A percentile compares a stretch with the other conserved stretches of the same genome.
Conservation (phyloP, 1,140 invertebrate species). For the Hylaeus anthracinus region DNA sequence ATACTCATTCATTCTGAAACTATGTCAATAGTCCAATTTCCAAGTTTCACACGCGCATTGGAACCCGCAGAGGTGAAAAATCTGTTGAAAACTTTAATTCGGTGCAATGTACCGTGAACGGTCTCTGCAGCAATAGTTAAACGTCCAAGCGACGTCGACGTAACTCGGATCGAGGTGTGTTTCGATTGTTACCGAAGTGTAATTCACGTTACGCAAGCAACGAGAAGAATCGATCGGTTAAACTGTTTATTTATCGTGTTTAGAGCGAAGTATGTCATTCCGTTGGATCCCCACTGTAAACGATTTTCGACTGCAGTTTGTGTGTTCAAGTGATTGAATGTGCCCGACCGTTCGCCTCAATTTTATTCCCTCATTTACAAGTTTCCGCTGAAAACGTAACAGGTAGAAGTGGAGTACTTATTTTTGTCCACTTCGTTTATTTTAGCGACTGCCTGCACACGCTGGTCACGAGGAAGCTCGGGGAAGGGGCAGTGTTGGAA, state of each 20-base stretch:
- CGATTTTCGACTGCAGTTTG: background rate
- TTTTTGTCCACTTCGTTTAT: constrained; percentile 42
- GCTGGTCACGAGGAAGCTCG: background rate
- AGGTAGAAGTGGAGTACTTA: constrained; percentile 26
- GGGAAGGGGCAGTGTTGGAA: background rate
- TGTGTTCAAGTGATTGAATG: background rate
- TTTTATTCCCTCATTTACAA: background rate
- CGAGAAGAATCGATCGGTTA: constrained; percentile 31
- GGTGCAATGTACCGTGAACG: background rate
- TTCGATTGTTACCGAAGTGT: constrained; percentile 22
- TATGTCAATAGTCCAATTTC: background rate
- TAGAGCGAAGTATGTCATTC: constrained; percentile 9
- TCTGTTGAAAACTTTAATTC: background rate
- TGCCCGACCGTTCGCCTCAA: background rate
- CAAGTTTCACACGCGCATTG: background rate
- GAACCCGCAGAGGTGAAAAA: background rate
- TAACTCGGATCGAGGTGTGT: constrained; percentile 28
- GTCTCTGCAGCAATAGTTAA: constrained; percentile 7
- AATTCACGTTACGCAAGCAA: constrained; percentile 37
- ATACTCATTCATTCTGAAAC: background rate
- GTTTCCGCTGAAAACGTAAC: constrained; percentile 34
- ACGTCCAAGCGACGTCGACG: constrained; percentile 27
- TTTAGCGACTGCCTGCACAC: constrained; percentile 16
- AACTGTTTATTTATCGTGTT: constrained; percentile 23
- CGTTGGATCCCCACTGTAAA: background rate